phyloP scores from a whole-genome alignment of 2,113 vertebrate species.

The Rallus limicola region DNA sequence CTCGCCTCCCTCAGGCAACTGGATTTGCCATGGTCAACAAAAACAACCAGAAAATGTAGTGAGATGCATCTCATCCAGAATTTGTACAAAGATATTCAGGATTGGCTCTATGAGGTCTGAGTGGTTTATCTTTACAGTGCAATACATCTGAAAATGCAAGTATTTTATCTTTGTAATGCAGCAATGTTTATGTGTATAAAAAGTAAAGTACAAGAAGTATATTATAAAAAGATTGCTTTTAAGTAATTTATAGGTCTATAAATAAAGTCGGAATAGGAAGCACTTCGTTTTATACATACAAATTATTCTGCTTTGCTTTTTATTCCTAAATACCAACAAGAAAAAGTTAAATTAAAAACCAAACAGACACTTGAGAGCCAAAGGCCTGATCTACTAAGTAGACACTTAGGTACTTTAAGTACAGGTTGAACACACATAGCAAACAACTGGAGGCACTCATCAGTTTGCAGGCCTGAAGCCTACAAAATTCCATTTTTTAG shows the following conservation, averaged over 20 bases:
- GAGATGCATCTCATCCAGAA: neutral
- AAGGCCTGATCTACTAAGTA: neutral
- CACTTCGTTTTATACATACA: neutral
- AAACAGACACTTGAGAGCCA: neutral
- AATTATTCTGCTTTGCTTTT: neutral
- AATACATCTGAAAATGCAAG: neutral
- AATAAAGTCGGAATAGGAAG: neutral
- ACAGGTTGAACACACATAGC: neutral
- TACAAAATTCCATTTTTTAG: neutral
- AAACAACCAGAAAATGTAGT: neutral
- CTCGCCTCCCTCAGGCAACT: accelerated
- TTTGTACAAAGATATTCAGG: neutral
- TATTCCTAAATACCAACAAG: neutral
- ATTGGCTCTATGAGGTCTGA: accelerated
- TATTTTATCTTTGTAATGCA: neutral
- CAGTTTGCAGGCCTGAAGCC: neutral
- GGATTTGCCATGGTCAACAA: neutral
- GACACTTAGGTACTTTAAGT: no score
- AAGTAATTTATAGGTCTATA: neutral
- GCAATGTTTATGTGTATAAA: neutral
- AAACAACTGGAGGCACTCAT: neutral
- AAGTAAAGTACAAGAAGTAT: neutral
- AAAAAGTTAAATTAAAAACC: neutral
- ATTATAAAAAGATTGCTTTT: no score
- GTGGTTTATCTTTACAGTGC: neutral